Evolutionary conservation across 2,888 invertebrate species (phyloP).

Genomic region (Diarsia rubi): DNA sequence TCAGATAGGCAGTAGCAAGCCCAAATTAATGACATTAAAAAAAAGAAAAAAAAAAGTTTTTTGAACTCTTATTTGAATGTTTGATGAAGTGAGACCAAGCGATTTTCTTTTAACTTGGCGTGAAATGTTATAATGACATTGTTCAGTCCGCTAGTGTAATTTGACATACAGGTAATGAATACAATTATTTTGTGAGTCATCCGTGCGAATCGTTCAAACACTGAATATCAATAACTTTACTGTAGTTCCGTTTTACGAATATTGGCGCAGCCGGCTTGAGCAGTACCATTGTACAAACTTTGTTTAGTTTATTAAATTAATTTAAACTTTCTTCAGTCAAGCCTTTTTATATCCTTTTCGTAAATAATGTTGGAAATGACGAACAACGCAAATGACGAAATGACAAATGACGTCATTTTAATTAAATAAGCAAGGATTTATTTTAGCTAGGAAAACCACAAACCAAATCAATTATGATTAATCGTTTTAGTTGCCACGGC

Average conservation of each 20-base stretch:
- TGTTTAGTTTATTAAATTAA: slow-evolving; percentile 18
- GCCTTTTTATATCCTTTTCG: neutral
- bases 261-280: slow-evolving; percentile 49
- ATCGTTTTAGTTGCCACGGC: slow-evolving; percentile 49
- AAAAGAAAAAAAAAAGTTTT: no score
- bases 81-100: slow-evolving; percentile 12
- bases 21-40: neutral
- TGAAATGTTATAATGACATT: slow-evolving; percentile 41
- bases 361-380: neutral
- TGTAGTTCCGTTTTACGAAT: slow-evolving; percentile 58
- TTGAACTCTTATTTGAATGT: slow-evolving; percentile 21
- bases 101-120: slow-evolving; percentile 26
- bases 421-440: slow-evolving; percentile 8
- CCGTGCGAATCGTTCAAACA: slow-evolving; percentile 37
- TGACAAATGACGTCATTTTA: neutral
- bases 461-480: slow-evolving; percentile 34
- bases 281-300: slow-evolving; percentile 41
- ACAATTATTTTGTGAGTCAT: slow-evolving; percentile 61
- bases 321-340: slow-evolving; percentile 4
- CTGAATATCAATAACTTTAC: slow-evolving; percentile 60
- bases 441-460: slow-evolving; percentile 53
- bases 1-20: neutral
- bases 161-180: slow-evolving; percentile 54
- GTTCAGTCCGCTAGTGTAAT: slow-evolving; percentile 47
- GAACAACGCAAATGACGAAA: neutral